Conservation (phyloP, 2,113 vertebrate species). For the Grantiella picta region DNA sequence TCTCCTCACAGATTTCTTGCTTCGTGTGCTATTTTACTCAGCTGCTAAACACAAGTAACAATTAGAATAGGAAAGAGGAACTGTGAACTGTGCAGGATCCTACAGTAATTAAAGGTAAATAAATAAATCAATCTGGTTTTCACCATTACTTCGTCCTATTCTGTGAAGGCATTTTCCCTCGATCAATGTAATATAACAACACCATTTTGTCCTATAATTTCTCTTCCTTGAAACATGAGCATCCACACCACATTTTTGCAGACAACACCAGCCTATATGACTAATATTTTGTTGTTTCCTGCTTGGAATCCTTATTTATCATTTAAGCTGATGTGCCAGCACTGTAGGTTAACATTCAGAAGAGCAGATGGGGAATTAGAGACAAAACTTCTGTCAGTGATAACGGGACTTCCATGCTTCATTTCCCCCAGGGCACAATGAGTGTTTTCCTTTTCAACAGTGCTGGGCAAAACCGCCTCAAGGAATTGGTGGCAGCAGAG, state of each 20-base stretch:
- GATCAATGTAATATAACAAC: background rate
- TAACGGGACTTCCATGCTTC: constrained; percentile 18
- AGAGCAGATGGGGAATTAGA: constrained; percentile 45
- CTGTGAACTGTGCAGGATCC: background rate
- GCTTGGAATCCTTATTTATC: constrained; percentile 28
- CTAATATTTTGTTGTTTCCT: constrained; percentile 23
- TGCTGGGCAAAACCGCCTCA: background rate
- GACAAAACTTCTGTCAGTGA: constrained; percentile 44
- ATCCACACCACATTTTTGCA: background rate
- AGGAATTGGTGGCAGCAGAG: background rate
- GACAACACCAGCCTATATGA: background rate
- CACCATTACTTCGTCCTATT: background rate
- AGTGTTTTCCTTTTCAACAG: constrained; percentile 12
- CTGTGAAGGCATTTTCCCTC: background rate
- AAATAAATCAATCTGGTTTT: background rate
- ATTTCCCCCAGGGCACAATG: background rate
- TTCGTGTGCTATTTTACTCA: background rate
- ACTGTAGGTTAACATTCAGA: constrained; percentile 15
- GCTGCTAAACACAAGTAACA: background rate
- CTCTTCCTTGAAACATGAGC: background rate
- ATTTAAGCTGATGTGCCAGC: background rate
- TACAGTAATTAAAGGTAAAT: background rate
- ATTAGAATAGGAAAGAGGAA: background rate
- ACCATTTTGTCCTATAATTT: background rate
- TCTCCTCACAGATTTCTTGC: constrained; percentile 16